phyloP scores from a whole-genome alignment of 2,797 vertebrate genomes.

The Enteromius radiatus region DNA sequence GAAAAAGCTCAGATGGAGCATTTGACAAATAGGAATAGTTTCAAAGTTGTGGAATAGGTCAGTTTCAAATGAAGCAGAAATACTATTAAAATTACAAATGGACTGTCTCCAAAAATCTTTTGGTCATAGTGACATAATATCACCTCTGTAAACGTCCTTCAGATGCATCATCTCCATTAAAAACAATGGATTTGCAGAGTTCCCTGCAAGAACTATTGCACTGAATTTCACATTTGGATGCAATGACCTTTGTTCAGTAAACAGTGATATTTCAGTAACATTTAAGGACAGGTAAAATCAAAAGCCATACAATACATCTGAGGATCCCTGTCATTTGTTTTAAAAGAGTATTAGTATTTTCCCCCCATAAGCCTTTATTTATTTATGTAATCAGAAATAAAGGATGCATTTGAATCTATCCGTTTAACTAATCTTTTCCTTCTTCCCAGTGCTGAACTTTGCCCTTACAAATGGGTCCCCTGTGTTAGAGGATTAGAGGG shows the following conservation, averaged over 20 bases:
- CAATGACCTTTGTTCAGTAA: slow-evolving; percentile 23
- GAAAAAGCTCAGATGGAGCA: background rate
- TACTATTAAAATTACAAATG: background rate
- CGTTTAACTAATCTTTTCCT: slow-evolving; percentile 9
- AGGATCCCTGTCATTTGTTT: slow-evolving; percentile 6
- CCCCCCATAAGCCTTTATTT: slow-evolving; percentile 59
- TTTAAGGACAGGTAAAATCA: background rate
- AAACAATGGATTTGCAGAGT: slow-evolving; percentile 4
- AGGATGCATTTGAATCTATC: slow-evolving; percentile 17
- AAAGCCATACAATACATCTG: slow-evolving; percentile 21
- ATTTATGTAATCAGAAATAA: slow-evolving; percentile 32
- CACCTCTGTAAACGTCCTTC: slow-evolving; percentile 3
- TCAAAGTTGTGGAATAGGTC: background rate
- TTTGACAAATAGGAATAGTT: background rate
- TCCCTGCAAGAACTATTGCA: background rate
- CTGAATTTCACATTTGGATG: background rate
- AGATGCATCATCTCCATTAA: background rate
- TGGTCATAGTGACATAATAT: background rate
- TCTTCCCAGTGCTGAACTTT: slow-evolving; percentile 58
- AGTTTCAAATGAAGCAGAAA: background rate
- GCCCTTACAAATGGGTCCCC: slow-evolving; percentile 65
- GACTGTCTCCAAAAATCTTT: background rate
- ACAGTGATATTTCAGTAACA: slow-evolving; percentile 6
- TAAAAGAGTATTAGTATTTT: slow-evolving; percentile 56
- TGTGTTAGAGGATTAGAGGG: slow-evolving; percentile 36